Conservation (phyloP, 2,797 vertebrate species). For the Echeneis naucrates region DNA sequence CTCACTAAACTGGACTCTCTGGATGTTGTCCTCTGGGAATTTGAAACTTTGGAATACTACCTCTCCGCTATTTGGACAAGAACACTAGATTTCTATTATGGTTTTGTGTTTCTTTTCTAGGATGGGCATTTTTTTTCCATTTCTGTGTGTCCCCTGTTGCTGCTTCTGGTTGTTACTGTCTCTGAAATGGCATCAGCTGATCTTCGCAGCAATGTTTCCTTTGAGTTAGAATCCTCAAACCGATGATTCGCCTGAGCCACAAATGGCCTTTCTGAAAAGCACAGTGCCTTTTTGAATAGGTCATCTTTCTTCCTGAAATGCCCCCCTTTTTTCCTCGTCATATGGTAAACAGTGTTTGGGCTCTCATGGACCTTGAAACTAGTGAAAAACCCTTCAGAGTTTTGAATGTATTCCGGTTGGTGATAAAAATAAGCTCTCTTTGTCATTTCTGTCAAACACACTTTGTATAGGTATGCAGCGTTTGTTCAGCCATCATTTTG, state of each 20-base stretch:
- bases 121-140: not conserved
- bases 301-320: constrained; percentile 20
- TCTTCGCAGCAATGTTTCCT: constrained; percentile 37
- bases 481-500: constrained; percentile 34
- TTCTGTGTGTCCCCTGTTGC: constrained; percentile 7
- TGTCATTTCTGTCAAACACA: not conserved
- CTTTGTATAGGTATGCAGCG: constrained; percentile 27
- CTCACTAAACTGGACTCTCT: constrained; percentile 17
- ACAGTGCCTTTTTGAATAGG: constrained; percentile 11
- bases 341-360: constrained; percentile 35
- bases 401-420: not conserved
- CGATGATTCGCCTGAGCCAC: constrained; percentile 29
- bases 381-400: not conserved
- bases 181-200: constrained; percentile 37
- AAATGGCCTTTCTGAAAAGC: constrained; percentile 40
- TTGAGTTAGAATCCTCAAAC: constrained; percentile 40
- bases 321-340: constrained; percentile 6
- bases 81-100: constrained; percentile 13
- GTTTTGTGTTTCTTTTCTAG: not conserved
- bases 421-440: constrained; percentile 10
- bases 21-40: constrained; percentile 23
- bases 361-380: constrained; percentile 17
- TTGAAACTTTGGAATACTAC: constrained; percentile 7
- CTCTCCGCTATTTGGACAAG: constrained; percentile 21
- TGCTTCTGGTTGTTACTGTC: constrained; percentile 28